Base-by-base conservation (phyloP, 2,797 vertebrate species). In the Parotocinclus haroldoi region DNA sequence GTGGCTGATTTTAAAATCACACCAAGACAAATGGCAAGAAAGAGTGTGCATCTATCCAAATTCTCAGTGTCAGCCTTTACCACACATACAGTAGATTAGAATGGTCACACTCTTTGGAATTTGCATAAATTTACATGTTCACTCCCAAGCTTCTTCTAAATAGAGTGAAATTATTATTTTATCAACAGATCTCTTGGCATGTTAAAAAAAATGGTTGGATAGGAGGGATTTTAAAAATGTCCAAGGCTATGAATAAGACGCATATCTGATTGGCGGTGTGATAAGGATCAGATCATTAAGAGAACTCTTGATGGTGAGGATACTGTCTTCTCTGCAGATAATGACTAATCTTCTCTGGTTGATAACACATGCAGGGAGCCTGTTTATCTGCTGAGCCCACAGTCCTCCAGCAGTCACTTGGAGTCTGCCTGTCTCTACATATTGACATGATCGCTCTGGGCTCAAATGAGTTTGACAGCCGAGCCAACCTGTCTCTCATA, bases 251-350 rank as follows among this genome's bases (percentile, higher is more conserved):
- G 17, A 53, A 66, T 54, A 66, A 54, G 50, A 72, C 74, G 73
- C 75, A 17, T 46, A 72, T 57, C 69, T 66, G 62, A 69, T 71
- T 54, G 61, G 44, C 18, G 11, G 44, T 10, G 12, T 54, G 69
- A 78, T 72, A 66, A 64, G 53, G 58, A 78, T 78, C 73, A 59
- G n/a, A 66, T 70, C 48, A 72, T 78, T 74, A 74, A 72, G 66
- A 54, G 58, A 71, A 63, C 71, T 57, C 18, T 50, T n/a, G n/a
- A n/a, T n/a, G n/a, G n/a, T n/a, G 60, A 61, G 66, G 68, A 73
- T 68, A 58, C 66, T 40, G 61, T 68, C 55, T 75, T 56, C 65
- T 56, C 58, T 50, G 36, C 72, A 57, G 68, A 77, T 77, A 74
- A 72, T 69, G 63, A 69, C 66, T 71, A 58, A 66, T 68, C 58